A percentile compares a stretch with the other conserved stretches of the same genome.
These are phyloP conservation scores for Pseudomyrmex flavicornis DNA, from an alignment of 1,140 invertebrate species.

Conservation along the genomic window DNA sequence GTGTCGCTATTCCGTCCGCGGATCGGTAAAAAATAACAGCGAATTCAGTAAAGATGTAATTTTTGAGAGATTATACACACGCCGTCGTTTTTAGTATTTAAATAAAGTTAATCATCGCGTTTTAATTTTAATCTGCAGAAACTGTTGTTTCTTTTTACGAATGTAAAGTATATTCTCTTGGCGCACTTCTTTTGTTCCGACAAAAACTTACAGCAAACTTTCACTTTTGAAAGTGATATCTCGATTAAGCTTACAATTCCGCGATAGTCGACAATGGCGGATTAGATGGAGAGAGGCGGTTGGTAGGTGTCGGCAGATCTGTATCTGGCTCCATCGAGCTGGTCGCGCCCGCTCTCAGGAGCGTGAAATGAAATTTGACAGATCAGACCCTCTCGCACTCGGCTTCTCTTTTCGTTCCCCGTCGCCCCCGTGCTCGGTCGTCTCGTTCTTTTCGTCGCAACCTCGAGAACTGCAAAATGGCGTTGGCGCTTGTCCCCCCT, in stretches of 20 bases:
- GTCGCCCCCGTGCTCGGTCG: constrained; percentile 2
- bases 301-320: constrained; percentile 78
- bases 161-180: not conserved
- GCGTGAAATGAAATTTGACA: constrained; percentile 85
- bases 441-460: constrained; percentile 33
- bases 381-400: constrained; percentile 74
- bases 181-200: not conserved
- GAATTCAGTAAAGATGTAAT: not conserved
- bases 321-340: constrained; percentile 77
- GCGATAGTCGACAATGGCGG: constrained; percentile 58
- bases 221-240: constrained; percentile 35
- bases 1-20: not conserved
- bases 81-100: not conserved
- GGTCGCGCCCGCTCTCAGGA: constrained; percentile 74
- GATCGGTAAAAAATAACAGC: not conserved
- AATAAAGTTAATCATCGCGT: not conserved
- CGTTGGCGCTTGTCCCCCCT: constrained; percentile 69
- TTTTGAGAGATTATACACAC: not conserved
- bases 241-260: constrained; percentile 62
- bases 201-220: not conserved
- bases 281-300: constrained; percentile 64
- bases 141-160: not conserved
- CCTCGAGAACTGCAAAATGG: constrained; percentile 74
- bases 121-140: not conserved
- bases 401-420: constrained; percentile 58